phyloP scores from a whole-genome alignment of 2,888 invertebrate genomes.

The Scaptomyza polygonia region DNA sequence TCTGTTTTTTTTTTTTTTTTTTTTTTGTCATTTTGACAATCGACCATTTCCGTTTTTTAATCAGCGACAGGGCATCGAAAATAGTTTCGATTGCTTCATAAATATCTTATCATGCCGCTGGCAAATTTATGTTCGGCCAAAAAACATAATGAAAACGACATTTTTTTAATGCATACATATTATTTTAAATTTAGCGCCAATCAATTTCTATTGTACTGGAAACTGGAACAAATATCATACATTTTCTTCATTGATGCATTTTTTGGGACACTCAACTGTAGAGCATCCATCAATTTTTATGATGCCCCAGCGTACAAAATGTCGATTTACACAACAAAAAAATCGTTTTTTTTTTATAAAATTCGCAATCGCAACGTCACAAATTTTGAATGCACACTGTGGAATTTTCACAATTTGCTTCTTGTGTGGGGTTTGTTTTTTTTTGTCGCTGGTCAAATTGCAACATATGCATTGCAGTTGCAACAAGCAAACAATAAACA shows the following conservation, averaged over 20 bases:
- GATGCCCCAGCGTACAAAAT: slow-evolving; percentile 64
- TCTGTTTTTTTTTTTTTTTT: neutral
- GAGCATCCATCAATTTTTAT: slow-evolving; percentile 74
- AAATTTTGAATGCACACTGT: slow-evolving; percentile 48
- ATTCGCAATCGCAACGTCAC: slow-evolving; percentile 16
- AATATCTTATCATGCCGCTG: slow-evolving; percentile 61
- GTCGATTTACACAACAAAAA: slow-evolving; percentile 21
- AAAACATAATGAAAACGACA: slow-evolving; percentile 13
- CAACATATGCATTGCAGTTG: slow-evolving; percentile 49
- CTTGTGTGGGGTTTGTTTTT: slow-evolving; percentile 1
- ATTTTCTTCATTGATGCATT: slow-evolving; percentile 22
- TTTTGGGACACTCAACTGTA: slow-evolving; percentile 5
- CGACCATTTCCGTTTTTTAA: slow-evolving; percentile 57
- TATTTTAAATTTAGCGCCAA: slow-evolving; percentile 66
- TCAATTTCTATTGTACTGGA: slow-evolving; percentile 54
- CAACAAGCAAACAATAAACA: slow-evolving; percentile 30
- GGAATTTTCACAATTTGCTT: slow-evolving; percentile 3
- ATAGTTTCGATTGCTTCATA: slow-evolving; percentile 69
- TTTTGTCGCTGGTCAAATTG: slow-evolving; percentile 48
- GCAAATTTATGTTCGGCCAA: slow-evolving; percentile 46
- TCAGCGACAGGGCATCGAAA: slow-evolving; percentile 49
- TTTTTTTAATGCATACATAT: slow-evolving; percentile 43
- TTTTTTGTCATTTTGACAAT: slow-evolving; percentile 33
- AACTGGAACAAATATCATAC: slow-evolving; percentile 27
- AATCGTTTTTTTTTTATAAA: neutral